Base-by-base conservation (phyloP, 1,140 invertebrate genomes). In the Laupala kohalensis region DNA sequence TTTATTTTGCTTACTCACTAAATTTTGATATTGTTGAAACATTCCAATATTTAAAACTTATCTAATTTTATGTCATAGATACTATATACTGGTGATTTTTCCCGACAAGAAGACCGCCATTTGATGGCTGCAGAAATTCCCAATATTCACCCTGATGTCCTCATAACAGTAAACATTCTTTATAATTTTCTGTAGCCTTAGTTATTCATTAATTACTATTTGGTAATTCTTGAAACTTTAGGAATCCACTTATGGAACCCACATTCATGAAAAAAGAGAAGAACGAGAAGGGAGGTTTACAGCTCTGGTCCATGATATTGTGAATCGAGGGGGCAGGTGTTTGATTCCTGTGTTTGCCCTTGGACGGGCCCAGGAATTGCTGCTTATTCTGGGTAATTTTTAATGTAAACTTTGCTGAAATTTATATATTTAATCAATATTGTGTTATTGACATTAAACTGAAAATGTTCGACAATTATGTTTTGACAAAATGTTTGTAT, bases 61-160 rank as follows among this genome's bases (percentile, higher is more conserved):
- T 67, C 25, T 64, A 25, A 19, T 72, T 69, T 73, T 74, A n/a
- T 78, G 37, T 81, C 84, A 4, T 81, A 92, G 86, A 88, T 98
- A 70, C 81, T 99, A 2, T 99, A 99, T 78, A 99, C 98, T 0
- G 98, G 98, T 0, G 98, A 99, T 78, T 99, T 99, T 80, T 99
- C 96, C 24, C 82, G 97, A 30, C 95, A 99, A 83, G 98, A 99
- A 84, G 97, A 99, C 83, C 84, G 98, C 28, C 98, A 99, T 88
- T 88, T 99, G 74, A 99, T 99, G 95, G 95, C 96, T 2, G 98
- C 98, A 0, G 98, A 99, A 84, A 95, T 99, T 76, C 98, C 98
- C 0, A 93, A 90, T 65, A 89, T 98, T 29, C 89, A 91, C 77
- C 97, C 97, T 0, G 97, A 99, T 84, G 94, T 99, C 4, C 83